Percentiles rank a stretch among this genome's conserved stretches.
phyloP scores from a whole-genome alignment of 2,888 invertebrate species.

The Dicyrtoma fusca region DNA sequence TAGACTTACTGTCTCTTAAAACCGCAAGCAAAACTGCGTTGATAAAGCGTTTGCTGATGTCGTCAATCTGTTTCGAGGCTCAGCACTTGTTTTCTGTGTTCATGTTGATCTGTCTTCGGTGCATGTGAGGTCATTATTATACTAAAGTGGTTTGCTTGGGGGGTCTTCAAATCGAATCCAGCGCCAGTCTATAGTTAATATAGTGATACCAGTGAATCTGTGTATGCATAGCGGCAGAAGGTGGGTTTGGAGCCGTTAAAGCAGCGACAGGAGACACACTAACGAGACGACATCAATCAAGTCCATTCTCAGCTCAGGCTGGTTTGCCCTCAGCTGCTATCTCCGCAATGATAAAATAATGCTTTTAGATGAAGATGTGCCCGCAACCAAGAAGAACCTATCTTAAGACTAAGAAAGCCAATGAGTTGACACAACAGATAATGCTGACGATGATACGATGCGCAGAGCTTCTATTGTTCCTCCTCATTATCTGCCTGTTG shows the following conservation, averaged over 20 bases:
- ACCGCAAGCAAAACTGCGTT: too few species aligned
- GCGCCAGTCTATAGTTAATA: not conserved
- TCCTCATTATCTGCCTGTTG: constrained; percentile 14
- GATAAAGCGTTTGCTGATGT: not conserved
- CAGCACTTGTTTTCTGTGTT: not conserved
- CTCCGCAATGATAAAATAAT: not conserved
- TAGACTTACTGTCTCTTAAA: too few species aligned
- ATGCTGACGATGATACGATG: too few species aligned
- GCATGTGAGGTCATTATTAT: constrained; percentile 45
- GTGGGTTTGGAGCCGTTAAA: not conserved
- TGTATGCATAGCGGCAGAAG: not conserved
- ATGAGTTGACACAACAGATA: not conserved
- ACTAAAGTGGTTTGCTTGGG: constrained; percentile 50
- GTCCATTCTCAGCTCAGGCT: not conserved
- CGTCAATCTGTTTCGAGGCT: not conserved
- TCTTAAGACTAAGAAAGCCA: not conserved
- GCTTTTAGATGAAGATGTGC: constrained; percentile 10
- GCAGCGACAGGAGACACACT: constrained; percentile 41
- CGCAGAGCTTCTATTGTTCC: not conserved
- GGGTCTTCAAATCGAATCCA: constrained; percentile 43
- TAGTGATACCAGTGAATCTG: not conserved
- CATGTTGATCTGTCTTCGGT: constrained; percentile 23
- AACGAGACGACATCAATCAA: constrained; percentile 44
- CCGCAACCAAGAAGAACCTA: not conserved
- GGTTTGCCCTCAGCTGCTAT: not conserved